A percentile compares a stretch with the other conserved stretches of the same genome.
These are phyloP conservation scores for Cotesia congregata DNA, from an alignment of 2,888 invertebrate species.

Conservation along the genomic window DNA sequence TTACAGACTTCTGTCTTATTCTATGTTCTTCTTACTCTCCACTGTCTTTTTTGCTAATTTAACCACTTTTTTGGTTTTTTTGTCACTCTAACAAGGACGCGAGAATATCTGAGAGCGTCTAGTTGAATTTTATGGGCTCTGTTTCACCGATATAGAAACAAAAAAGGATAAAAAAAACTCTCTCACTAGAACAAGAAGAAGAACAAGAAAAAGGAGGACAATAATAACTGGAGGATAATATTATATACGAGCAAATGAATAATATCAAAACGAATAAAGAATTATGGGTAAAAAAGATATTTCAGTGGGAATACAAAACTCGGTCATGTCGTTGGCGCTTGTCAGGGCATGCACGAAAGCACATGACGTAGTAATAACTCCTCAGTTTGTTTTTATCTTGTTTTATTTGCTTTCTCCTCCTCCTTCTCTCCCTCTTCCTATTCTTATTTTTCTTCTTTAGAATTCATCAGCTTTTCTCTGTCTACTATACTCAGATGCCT, in stretches of 20 bases:
- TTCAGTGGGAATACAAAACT: constrained; percentile 56
- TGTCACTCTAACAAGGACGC: constrained; percentile 13
- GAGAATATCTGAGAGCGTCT: constrained; percentile 17
- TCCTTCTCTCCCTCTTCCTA: neutral
- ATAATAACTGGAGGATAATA: neutral
- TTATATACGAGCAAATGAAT: constrained; percentile 22
- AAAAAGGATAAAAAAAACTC: neutral
- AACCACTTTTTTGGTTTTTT: neutral
- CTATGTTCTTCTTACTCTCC: neutral
- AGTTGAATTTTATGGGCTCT: constrained; percentile 22
- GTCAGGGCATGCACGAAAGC: constrained; percentile 47
- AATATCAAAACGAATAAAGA: constrained; percentile 28
- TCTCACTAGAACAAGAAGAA: constrained; percentile 10
- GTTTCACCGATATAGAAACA: neutral
- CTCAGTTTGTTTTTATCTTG: constrained; percentile 3
- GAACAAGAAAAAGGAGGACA: constrained; percentile 23
- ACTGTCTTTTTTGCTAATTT: neutral
- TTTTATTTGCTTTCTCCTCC: neutral
- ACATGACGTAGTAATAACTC: constrained; percentile 12
- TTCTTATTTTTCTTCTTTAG: neutral
- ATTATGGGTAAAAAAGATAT: constrained; percentile 29
- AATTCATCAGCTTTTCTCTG: neutral
- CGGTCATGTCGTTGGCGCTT: constrained; percentile 56
- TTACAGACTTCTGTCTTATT: constrained; percentile 25
- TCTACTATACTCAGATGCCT: neutral